Evolutionary conservation across 2,797 vertebrate species (phyloP).

Genomic region (Xenops minutus): DNA sequence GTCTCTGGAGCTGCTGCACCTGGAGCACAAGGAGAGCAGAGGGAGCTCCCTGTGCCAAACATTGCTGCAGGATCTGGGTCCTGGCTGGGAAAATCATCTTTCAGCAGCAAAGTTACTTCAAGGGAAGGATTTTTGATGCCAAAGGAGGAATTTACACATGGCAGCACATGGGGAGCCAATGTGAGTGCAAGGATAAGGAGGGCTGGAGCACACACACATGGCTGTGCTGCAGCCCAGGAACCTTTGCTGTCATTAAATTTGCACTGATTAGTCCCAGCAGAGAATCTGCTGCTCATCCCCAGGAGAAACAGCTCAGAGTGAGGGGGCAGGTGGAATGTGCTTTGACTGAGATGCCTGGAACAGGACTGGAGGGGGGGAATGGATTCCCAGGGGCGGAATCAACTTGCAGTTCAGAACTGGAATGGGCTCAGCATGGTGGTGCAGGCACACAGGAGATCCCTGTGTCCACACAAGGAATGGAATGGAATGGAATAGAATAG

Average conservation of each 20-base stretch:
- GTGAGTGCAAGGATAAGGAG: not conserved
- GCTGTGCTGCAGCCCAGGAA: not conserved
- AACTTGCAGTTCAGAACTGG: not conserved
- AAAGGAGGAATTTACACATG: not conserved
- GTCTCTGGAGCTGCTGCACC: not conserved
- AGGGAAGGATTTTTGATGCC: not conserved
- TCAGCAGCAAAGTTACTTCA: not conserved
- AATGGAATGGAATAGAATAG: not conserved
- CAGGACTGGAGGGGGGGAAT: not conserved
- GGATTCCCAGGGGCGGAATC: not conserved
- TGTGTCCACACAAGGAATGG: not conserved
- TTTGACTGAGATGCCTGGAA: not conserved
- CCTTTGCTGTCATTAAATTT: not conserved
- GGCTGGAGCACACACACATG: not conserved
- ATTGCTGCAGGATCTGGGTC: not conserved
- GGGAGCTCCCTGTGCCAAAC: not conserved
- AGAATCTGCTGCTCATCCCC: not conserved
- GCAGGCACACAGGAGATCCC: not conserved
- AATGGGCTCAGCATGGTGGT: not conserved
- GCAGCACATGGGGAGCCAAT: not conserved
- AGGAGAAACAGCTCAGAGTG: not conserved
- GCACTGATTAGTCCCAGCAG: not conserved
- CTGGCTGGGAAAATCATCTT: not conserved
- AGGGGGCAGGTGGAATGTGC: rapidly evolving
- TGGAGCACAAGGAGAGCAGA: not conserved